Evolutionary conservation across 2,113 vertebrate species (phyloP), one percentile per base, ranked within the genome.

Genomic region (Formicarius rufipectus): DNA sequence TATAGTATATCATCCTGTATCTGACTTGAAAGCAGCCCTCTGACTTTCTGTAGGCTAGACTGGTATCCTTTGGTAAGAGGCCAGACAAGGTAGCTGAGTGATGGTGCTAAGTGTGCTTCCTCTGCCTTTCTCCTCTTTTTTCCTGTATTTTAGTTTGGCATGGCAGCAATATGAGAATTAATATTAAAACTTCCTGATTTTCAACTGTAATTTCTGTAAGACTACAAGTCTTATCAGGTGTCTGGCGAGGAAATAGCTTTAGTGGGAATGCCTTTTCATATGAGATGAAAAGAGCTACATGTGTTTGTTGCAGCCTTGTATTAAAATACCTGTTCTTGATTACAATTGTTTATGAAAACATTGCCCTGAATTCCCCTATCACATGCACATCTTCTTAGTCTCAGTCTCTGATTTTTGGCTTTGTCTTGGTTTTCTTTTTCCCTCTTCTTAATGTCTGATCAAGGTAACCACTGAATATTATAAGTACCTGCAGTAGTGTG

Each of bases 31-130:
- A 96, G 84, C 75, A 93, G 67, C 49, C 42, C 42, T 86, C 23
- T 96, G 95, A 96, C 49, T 97, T 90, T 91, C 83, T 94, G 47
- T 59, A 42, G 47, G 64, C 53, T 80, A 58, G 95, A 85, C 62
- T 71, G 67, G 42, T 79, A 44, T 66, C 81, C 82, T 84, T 84
- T 94, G 68, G 53, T 77, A 73, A 76, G 35, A 71, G 67, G 63
- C 82, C 84, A 67, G 28, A 76, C 27, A 81, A 90, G 93, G 42
- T 66, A 89, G 64, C 75, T 93, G 58, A 40, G 10, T 16, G 35
- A 8, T 45, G 72, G 35, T 53, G 62, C 27, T 42, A 24, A 15
- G 5, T 56, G 17, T 60, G 12, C 20, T 66, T 83, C 39, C 74
- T 80, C 50, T 88, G 45, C 40, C 39, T 74, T 93, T 77, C 71